phyloP scores from a whole-genome alignment of 2,888 invertebrate species.

The Pterostichus niger region DNA sequence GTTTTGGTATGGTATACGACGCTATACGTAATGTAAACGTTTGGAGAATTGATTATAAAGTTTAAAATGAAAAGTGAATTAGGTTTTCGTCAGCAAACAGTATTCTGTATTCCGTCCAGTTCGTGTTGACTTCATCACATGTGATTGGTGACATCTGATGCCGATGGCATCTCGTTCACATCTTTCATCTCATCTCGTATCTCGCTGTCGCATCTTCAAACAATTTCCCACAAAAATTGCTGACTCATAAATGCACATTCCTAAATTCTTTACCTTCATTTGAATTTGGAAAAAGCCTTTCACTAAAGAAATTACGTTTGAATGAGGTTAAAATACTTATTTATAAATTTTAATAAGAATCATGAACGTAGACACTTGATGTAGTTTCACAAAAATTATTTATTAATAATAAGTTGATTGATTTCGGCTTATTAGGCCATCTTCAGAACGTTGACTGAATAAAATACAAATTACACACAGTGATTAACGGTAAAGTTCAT shows the following conservation, averaged over 20 bases:
- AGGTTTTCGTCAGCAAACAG: conserved; percentile 43
- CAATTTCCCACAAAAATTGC: conserved; percentile 26
- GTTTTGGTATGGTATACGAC: too few relatives aligned
- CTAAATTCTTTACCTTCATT: background rate
- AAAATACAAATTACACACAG: too few relatives aligned
- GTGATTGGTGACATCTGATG: conserved; percentile 62
- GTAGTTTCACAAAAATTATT: too few relatives aligned
- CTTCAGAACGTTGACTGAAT: too few relatives aligned
- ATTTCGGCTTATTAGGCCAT: too few relatives aligned
- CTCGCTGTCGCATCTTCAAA: conserved; percentile 2
- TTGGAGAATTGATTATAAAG: conserved; percentile 4
- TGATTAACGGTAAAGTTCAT: too few relatives aligned
- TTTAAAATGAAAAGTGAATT: conserved; percentile 37
- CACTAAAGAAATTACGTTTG: too few relatives aligned
- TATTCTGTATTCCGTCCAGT: conserved; percentile 56
- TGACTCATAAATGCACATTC: conserved; percentile 26
- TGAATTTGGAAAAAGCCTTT: background rate
- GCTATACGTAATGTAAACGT: background rate
- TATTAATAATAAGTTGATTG: too few relatives aligned
- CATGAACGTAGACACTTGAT: too few relatives aligned
- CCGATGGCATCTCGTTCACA: conserved; percentile 37
- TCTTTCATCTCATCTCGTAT: conserved; percentile 46
- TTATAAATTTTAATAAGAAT: too few relatives aligned
- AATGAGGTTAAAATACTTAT: too few relatives aligned
- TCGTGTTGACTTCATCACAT: conserved; percentile 57